Evolutionary conservation across 1,140 invertebrate species (phyloP).

Genomic region (Halictus rubicundus): DNA sequence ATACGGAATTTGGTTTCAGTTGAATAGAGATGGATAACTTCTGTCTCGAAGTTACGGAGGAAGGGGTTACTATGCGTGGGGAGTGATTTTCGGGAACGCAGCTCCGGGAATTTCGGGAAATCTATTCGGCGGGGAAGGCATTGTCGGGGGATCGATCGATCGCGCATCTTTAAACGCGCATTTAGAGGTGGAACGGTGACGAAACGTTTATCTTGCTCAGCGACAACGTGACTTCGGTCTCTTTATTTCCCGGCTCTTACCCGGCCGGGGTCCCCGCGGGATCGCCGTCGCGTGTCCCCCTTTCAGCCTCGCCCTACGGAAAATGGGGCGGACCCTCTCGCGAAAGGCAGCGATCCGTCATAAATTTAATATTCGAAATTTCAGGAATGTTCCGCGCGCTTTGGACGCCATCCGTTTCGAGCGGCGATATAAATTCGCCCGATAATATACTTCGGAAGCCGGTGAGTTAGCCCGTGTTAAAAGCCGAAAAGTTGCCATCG

Average conservation of each 20-base stretch:
- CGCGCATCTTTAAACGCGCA: background rate
- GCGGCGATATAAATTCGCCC: slow-evolving; percentile 62
- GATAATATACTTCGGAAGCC: slow-evolving; percentile 61
- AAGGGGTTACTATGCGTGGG: too few relatives aligned
- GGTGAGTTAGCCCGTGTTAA: slow-evolving; percentile 44
- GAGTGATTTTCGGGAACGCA: too few relatives aligned
- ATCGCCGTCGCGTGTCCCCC: slow-evolving; percentile 6
- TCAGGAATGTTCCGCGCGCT: slow-evolving; percentile 63
- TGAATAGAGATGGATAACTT: too few relatives aligned
- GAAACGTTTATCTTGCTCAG: slow-evolving; percentile 33
- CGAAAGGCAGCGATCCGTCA: slow-evolving; percentile 72
- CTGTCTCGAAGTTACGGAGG: too few relatives aligned
- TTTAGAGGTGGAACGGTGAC: background rate
- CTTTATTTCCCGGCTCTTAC: slow-evolving; percentile 43
- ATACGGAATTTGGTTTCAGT: too few relatives aligned
- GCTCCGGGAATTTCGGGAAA: too few relatives aligned
- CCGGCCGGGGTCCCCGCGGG: background rate
- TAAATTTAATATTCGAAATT: slow-evolving; percentile 76
- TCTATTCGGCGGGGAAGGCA: too few relatives aligned
- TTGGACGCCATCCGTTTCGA: slow-evolving; percentile 61
- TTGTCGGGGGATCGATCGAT: background rate
- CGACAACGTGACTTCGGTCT: slow-evolving; percentile 41
- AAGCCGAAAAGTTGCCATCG: slow-evolving; percentile 43
- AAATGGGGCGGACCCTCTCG: slow-evolving; percentile 48
- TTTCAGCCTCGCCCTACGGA: slow-evolving; percentile 38